Percentiles rank a stretch among this genome's conserved stretches.
These are phyloP conservation scores for Vulpes ferrilata DNA, from an alignment of 2,113 vertebrate genomes.

Conservation along the genomic window DNA sequence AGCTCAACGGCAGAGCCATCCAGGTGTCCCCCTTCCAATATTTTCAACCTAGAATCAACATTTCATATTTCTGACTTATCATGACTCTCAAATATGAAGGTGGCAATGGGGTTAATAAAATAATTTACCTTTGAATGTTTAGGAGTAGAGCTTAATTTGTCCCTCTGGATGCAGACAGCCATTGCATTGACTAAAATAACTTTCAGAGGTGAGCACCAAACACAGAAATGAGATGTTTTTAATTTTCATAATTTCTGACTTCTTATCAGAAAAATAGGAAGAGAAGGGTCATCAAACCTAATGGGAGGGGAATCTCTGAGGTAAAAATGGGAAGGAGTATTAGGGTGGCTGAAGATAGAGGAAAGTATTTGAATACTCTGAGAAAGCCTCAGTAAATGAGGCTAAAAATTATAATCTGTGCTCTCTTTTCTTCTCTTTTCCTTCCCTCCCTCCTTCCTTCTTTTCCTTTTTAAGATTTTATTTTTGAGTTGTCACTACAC, in stretches of 20 bases:
- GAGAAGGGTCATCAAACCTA: background rate
- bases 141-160: background rate
- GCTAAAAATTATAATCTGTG: slow-evolving; percentile 12
- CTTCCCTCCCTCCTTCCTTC: background rate
- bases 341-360: background rate
- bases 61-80: background rate
- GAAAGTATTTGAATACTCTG: background rate
- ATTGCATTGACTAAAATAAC: slow-evolving; percentile 6
- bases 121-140: slow-evolving; percentile 52
- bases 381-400: slow-evolving; percentile 5
- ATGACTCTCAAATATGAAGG: slow-evolving; percentile 45
- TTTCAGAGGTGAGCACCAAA: slow-evolving; percentile 29
- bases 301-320: background rate
- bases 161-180: background rate
- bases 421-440: background rate
- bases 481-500: background rate
- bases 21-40: too few species aligned
- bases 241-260: slow-evolving; percentile 54
- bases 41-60: background rate
- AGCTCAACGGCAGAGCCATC: too few species aligned
- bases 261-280: slow-evolving; percentile 27
- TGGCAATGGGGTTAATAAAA: background rate
- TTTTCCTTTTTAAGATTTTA: background rate
- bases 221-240: background rate
- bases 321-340: background rate